These are phyloP conservation scores for Toxonevra muliebris DNA, from an alignment of 2,888 invertebrate species.

Conservation along the genomic window DNA sequence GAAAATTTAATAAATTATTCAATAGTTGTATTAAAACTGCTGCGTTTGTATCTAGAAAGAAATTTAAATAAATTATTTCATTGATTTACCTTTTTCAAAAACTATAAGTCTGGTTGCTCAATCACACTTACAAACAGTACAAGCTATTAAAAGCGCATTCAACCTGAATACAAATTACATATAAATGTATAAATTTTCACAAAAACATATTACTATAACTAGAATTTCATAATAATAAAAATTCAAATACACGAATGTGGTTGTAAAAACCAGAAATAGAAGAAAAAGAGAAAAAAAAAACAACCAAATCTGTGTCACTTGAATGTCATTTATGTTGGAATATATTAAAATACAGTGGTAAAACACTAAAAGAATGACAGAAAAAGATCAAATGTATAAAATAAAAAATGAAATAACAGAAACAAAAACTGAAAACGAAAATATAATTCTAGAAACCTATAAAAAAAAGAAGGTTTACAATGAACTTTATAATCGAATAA, in stretches of 20 bases:
- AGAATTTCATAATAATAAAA: slow-evolving; percentile 18
- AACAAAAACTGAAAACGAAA: slow-evolving; percentile 35
- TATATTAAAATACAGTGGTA: neutral
- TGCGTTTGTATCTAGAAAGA: neutral
- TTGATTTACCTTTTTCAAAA: neutral
- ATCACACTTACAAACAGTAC: neutral
- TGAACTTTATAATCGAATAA: neutral
- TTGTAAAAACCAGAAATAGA: neutral
- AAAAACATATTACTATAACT: neutral
- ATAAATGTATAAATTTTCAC: neutral
- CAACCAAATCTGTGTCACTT: slow-evolving; percentile 28
- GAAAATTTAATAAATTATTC: too few relatives aligned
- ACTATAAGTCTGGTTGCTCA: neutral
- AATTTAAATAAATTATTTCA: slow-evolving; percentile 6
- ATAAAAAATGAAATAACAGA: slow-evolving; percentile 34
- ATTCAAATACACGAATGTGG: neutral
- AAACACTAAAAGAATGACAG: neutral
- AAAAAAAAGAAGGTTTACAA: neutral
- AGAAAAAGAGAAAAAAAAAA: slow-evolving; percentile 13
- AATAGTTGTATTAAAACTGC: too few relatives aligned
- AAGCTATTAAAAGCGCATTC: slow-evolving; percentile 41
- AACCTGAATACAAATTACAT: slow-evolving; percentile 44
- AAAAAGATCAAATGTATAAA: slow-evolving; percentile 16
- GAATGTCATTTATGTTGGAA: slow-evolving; percentile 27
- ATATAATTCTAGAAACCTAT: slow-evolving; percentile 19